These are phyloP conservation scores for Lerista edwardsae DNA, from an alignment of 2,797 vertebrate species.

Conservation along the genomic window DNA sequence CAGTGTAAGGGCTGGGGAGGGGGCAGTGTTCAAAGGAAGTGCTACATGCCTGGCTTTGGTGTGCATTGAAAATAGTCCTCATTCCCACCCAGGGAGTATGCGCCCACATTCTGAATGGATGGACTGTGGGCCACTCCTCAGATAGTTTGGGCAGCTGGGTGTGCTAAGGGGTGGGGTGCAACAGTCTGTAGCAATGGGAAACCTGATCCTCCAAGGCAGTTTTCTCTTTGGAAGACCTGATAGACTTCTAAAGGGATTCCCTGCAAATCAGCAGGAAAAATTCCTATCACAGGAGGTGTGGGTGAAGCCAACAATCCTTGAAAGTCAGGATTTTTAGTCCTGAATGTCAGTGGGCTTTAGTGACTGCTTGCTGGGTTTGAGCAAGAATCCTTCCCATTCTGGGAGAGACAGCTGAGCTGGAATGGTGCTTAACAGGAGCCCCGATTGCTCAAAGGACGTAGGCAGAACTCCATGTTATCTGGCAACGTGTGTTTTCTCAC, in stretches of 20 bases:
- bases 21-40: conserved; percentile 30
- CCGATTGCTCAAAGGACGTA: neutral
- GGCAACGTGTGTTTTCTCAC: neutral
- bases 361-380: too few relatives aligned
- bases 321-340: neutral
- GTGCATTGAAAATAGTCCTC: neutral
- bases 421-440: neutral
- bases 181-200: neutral
- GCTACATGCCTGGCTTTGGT: conserved; percentile 7
- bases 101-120: too few relatives aligned
- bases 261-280: neutral
- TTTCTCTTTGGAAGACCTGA: neutral
- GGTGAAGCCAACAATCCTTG: too few relatives aligned
- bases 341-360: neutral
- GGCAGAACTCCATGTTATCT: neutral
- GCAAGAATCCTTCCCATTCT: neutral
- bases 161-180: neutral
- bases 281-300: neutral
- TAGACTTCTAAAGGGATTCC: neutral
- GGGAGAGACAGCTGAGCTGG: neutral
- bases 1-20: conserved; percentile 30
- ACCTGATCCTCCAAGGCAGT: neutral
- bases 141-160: neutral
- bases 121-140: neutral
- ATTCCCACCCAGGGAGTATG: too few relatives aligned